phyloP scores from a whole-genome alignment of 2,797 vertebrate species.

The Sebastes glaucus region DNA sequence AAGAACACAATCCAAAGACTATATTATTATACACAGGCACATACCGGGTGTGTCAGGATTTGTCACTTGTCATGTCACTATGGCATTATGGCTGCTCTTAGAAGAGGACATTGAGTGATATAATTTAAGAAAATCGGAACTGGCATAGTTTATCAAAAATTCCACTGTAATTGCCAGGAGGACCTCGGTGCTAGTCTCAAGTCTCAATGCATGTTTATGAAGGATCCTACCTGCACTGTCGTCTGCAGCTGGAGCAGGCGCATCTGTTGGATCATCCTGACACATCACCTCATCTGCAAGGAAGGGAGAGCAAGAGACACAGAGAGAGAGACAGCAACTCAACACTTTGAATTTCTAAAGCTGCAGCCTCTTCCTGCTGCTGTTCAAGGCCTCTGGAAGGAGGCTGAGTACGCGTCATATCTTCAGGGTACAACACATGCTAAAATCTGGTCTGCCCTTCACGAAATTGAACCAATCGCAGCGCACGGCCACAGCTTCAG shows the following conservation, averaged over 20 bases:
- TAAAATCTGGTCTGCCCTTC: too few relatives aligned
- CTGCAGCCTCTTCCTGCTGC: too few relatives aligned
- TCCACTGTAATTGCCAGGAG: background rate
- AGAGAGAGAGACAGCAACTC: background rate
- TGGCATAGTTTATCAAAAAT: background rate
- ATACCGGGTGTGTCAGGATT: background rate
- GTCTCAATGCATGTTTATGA: background rate
- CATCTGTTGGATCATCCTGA: background rate
- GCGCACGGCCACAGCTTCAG: too few relatives aligned
- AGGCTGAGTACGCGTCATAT: too few relatives aligned
- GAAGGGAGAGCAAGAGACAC: background rate
- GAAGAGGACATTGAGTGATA: background rate
- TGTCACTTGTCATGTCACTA: background rate
- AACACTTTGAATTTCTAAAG: background rate
- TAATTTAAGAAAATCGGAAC: background rate
- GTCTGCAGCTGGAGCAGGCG: rapidly evolving
- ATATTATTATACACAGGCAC: background rate
- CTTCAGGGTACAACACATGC: too few relatives aligned
- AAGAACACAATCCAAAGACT: background rate
- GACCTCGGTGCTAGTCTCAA: background rate
- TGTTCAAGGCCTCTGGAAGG: too few relatives aligned
- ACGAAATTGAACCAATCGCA: too few relatives aligned
- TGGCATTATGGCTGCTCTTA: background rate
- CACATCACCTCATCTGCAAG: constrained; percentile 63
- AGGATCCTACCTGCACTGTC: background rate